phyloP scores from a whole-genome alignment of 2,113 vertebrate species.

The Turnix velox region DNA sequence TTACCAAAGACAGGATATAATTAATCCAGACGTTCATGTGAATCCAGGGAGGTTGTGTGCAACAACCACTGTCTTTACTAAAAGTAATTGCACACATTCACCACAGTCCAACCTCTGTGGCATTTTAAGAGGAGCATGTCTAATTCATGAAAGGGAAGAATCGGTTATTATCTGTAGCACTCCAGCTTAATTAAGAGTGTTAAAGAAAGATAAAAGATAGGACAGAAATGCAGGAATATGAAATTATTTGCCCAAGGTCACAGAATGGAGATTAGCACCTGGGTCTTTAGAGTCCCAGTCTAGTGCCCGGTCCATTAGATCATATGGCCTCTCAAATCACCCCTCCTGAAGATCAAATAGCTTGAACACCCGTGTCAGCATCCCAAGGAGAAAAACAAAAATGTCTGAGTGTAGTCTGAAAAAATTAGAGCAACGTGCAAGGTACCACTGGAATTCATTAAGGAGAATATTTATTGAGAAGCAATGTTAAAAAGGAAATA shows the following conservation, averaged over 20 bases:
- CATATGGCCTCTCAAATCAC: not conserved
- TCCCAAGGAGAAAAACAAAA: not conserved
- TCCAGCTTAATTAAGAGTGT: conserved; percentile 47
- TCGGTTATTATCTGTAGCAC: conserved; percentile 52
- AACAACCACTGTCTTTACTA: conserved; percentile 19
- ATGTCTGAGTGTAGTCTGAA: rapidly evolving
- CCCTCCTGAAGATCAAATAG: not conserved
- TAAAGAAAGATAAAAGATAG: conserved; percentile 58
- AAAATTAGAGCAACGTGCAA: not conserved
- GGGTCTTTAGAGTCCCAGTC: not conserved
- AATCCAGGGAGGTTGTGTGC: not conserved
- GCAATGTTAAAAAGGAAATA: not conserved
- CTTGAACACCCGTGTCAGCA: not conserved
- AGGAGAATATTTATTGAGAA: conserved; percentile 21
- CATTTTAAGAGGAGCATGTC: conserved; percentile 41
- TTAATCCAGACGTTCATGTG: conserved; percentile 32
- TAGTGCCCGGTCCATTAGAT: not conserved
- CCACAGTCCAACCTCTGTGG: conserved; percentile 34
- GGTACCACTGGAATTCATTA: not conserved
- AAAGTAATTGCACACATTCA: conserved; percentile 46
- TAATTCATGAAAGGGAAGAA: conserved; percentile 46
- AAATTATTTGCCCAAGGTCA: conserved; percentile 53
- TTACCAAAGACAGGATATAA: conserved; percentile 40
- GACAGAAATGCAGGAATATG: conserved; percentile 23
- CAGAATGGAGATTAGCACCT: conserved; percentile 24